Evolutionary conservation across 2,888 invertebrate genomes (phyloP), one percentile per base, ranked within the genome.

Genomic region (Coremacera marginata): DNA sequence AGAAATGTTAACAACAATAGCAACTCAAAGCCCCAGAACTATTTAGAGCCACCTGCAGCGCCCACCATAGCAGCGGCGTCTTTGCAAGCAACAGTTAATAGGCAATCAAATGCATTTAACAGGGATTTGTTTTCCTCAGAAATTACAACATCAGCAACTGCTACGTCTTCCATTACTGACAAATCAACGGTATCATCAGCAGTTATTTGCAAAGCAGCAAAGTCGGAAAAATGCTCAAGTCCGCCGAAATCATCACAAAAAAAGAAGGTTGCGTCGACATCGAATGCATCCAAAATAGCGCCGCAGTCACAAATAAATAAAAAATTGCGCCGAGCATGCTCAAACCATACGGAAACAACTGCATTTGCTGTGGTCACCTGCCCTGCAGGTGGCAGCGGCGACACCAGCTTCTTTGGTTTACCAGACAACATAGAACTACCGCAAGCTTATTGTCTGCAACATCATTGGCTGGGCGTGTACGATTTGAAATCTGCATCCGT

Each of bases 401-500:
- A 67, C 52, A 81, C 70, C 71, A 81, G 77, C 81, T 60, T 79
- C 80, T 34, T 77, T 81, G 44, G 78, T 79, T 77, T 80, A 1
- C 72, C 77, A 27, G 79, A 78, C 51, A 67, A 79, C 75, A 31
- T 78, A 34, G 79, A 82, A 55, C 67, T 79, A 44, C 80, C 16
- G 60, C 74, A 9, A 70, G 84, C 87, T 52, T 87, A 86, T 71
- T 87, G 87, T 77, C 76, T 87, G 63, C 90, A 89, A 78, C 82
- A 83, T 3, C 83, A 86, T 72, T 89, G 90, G 89, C 52, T 88
- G 62, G 80, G 83, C 4, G 78, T 82, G n/a, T 81, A 81, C 52
- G 83, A 84, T 44, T 68, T 83, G 52, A 81, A 83, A 63, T 44
- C 68, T 37, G 34, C 55, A 1, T 19, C 31, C 1, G 77, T 77